Conservation (phyloP, 2,797 vertebrate genomes). For the Helarctos malayanus region DNA sequence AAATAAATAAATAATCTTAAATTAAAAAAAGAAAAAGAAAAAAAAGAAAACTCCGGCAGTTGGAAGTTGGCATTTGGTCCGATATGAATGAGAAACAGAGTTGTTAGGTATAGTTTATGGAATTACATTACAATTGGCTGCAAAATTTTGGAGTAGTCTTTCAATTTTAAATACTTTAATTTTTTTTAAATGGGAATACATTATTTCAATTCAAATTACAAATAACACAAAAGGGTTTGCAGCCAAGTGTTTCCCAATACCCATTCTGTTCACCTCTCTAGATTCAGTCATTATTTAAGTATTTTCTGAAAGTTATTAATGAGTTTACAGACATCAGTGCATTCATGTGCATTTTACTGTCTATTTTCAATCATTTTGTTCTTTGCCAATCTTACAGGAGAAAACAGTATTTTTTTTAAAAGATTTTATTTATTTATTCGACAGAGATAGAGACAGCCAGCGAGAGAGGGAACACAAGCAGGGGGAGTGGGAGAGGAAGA, state of each 20-base stretch:
- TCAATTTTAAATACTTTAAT: constrained; percentile 8
- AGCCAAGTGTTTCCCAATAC: background rate
- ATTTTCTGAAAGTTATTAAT: background rate
- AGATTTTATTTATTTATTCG: too few relatives aligned
- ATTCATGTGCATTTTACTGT: background rate
- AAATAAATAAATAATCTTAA: too few relatives aligned
- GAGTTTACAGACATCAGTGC: background rate
- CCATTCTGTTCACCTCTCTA: background rate
- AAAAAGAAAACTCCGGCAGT: background rate
- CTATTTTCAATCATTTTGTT: background rate
- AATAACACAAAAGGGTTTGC: background rate
- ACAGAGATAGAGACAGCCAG: too few relatives aligned
- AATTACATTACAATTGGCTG: background rate
- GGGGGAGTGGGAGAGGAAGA: too few relatives aligned
- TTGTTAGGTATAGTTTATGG: background rate
- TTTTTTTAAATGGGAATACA: background rate
- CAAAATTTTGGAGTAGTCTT: background rate
- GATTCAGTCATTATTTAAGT: background rate
- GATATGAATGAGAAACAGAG: background rate
- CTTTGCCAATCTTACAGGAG: background rate
- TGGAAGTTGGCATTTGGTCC: background rate
- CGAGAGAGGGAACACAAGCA: too few relatives aligned
- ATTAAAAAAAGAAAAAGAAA: too few relatives aligned
- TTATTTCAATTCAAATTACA: background rate
- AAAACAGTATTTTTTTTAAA: background rate